These are phyloP conservation scores for Aselliscus stoliczkanus DNA, from an alignment of 2,797 vertebrate species.

Conservation along the genomic window DNA sequence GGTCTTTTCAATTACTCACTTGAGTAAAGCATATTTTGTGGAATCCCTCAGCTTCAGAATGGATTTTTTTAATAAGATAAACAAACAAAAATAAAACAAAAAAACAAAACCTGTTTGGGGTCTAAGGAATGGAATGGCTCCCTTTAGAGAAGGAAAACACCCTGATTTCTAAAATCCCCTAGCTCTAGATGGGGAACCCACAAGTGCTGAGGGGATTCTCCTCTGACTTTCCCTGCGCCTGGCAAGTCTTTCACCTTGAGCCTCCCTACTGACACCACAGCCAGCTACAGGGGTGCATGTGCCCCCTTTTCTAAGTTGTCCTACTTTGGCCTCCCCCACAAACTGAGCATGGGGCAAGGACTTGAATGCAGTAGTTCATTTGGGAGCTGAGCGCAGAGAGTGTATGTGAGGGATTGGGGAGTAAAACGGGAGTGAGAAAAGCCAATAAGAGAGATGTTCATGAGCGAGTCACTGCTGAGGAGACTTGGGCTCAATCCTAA, in stretches of 20 bases:
- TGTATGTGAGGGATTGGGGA: not conserved
- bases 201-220: rapidly evolving
- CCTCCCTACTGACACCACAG: not conserved
- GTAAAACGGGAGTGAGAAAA: not conserved
- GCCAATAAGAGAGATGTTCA: not conserved
- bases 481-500: not conserved
- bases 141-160: not conserved
- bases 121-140: not conserved
- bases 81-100: not conserved
- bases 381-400: not conserved
- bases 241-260: not conserved
- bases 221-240: not conserved
- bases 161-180: not conserved
- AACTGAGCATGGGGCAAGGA: not conserved
- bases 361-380: not conserved
- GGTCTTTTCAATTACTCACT: not conserved
- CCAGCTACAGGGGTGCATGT: not conserved
- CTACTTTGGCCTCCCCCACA: not conserved
- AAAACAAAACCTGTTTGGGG: not conserved
- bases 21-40: conserved; percentile 26
- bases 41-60: not conserved
- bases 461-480: not conserved
- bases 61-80: not conserved
- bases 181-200: not conserved
- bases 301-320: not conserved